These are phyloP conservation scores for Agriotes lineatus DNA, from an alignment of 2,888 invertebrate genomes.

Conservation along the genomic window DNA sequence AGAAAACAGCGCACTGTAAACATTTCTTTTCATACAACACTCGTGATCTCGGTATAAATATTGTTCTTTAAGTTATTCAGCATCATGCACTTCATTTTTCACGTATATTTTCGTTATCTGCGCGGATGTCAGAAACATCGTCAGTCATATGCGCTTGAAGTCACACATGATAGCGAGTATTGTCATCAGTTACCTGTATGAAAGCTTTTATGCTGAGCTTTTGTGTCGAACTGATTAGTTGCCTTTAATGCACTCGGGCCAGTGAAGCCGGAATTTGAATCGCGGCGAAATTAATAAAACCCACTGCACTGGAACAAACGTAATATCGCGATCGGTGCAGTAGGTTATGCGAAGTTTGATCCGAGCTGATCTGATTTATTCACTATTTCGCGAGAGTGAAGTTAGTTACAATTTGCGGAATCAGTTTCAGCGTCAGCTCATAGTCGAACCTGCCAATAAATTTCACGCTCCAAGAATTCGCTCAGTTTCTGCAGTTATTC, in stretches of 20 bases:
- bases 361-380: slow-evolving; percentile 40
- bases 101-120: slow-evolving; percentile 52
- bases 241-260: background rate
- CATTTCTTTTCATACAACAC: slow-evolving; percentile 31
- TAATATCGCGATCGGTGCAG: slow-evolving; percentile 24
- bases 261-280: background rate
- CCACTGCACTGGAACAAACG: slow-evolving; percentile 23
- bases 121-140: slow-evolving; percentile 51
- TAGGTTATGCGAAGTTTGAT: slow-evolving; percentile 40
- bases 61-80: slow-evolving; percentile 55
- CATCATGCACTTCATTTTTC: slow-evolving; percentile 57
- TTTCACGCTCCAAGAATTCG: slow-evolving; percentile 53
- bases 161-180: slow-evolving; percentile 50
- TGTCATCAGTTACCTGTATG: slow-evolving; percentile 51
- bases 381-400: slow-evolving; percentile 54
- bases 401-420: slow-evolving; percentile 60
- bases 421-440: slow-evolving; percentile 56
- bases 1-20: slow-evolving; percentile 23
- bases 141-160: slow-evolving; percentile 53
- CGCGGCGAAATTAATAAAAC: slow-evolving; percentile 19
- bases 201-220: slow-evolving; percentile 17
- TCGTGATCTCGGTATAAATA: slow-evolving; percentile 47
- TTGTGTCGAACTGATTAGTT: slow-evolving; percentile 10
- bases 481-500: slow-evolving; percentile 49
- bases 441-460: slow-evolving; percentile 54